A percentile compares a stretch with the other conserved stretches of the same genome.
These are phyloP conservation scores for Stegophylla sp. DNA, from an alignment of 2,888 invertebrate species.

Conservation along the genomic window DNA sequence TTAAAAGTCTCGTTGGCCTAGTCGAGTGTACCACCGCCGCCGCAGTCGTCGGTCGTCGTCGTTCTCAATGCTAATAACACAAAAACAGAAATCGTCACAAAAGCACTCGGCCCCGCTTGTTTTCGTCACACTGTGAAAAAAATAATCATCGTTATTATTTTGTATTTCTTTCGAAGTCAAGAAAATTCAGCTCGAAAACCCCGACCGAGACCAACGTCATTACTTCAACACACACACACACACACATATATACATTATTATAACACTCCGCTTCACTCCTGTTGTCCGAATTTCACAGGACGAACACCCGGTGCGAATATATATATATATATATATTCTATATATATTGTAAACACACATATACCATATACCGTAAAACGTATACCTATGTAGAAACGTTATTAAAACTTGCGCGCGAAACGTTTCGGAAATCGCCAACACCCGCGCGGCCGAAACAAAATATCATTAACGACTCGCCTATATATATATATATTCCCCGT, in stretches of 20 bases:
- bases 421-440: slow-evolving; percentile 19
- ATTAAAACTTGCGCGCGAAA: slow-evolving; percentile 40
- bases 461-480: slow-evolving; percentile 30
- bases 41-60: no score
- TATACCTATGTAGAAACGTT: slow-evolving; percentile 10
- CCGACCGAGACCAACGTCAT: slow-evolving; percentile 8
- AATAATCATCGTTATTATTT: no score
- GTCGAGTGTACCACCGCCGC: not conserved
- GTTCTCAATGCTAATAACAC: not conserved
- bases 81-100: slow-evolving; percentile 12
- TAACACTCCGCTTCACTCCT: no score
- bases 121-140: not conserved
- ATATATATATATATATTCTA: slow-evolving; percentile 1
- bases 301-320: not conserved
- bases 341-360: no score
- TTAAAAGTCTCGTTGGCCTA: slow-evolving; percentile 16
- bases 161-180: not conserved
- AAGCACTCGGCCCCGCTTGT: slow-evolving; percentile 21
- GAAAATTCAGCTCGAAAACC: not conserved
- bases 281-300: not conserved
- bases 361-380: no score
- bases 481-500: slow-evolving; percentile 31
- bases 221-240: not conserved
- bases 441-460: slow-evolving; percentile 28
- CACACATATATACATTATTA: not conserved